These are phyloP conservation scores for Pecten maximus DNA, from an alignment of 2,888 invertebrate genomes.

Conservation along the genomic window DNA sequence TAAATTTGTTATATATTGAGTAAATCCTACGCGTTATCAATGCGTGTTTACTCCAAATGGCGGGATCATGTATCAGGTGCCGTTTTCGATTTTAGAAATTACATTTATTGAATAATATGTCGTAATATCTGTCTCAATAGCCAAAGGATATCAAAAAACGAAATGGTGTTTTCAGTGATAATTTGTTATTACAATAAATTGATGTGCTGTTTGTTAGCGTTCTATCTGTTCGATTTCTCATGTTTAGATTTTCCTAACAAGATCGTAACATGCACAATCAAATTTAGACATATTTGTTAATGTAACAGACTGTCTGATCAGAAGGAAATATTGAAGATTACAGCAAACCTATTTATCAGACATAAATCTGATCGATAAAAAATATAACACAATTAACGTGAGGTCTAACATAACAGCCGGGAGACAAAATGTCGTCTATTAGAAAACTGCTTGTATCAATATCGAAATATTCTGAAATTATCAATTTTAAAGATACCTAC, in stretches of 20 bases:
- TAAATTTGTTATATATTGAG: not conserved
- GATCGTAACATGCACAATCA: not conserved
- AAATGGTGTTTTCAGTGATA: constrained; percentile 2
- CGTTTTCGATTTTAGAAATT: constrained; percentile 32
- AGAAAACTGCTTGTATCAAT: not conserved
- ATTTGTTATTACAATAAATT: constrained; percentile 20
- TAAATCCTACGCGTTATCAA: not conserved
- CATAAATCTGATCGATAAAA: not conserved
- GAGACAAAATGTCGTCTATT: not conserved
- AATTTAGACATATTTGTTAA: constrained; percentile 35
- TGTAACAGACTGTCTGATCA: not conserved
- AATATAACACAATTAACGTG: not conserved
- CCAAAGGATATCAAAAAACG: not conserved
- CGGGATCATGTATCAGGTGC: constrained; percentile 32
- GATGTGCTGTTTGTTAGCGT: constrained; percentile 9
- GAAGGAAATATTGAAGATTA: not conserved
- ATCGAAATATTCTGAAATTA: not conserved
- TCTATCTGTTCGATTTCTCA: not conserved
- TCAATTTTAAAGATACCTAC: not conserved
- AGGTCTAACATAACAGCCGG: not conserved
- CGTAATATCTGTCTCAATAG: not conserved
- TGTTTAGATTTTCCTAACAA: constrained; percentile 14
- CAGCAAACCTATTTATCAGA: not conserved
- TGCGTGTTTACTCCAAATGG: constrained; percentile 28
- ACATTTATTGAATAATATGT: constrained; percentile 29